Percentiles rank a stretch among this genome's conserved stretches.
Conservation (phyloP, 2,888 invertebrate genomes). For the Lissocephala sabroskyi region DNA sequence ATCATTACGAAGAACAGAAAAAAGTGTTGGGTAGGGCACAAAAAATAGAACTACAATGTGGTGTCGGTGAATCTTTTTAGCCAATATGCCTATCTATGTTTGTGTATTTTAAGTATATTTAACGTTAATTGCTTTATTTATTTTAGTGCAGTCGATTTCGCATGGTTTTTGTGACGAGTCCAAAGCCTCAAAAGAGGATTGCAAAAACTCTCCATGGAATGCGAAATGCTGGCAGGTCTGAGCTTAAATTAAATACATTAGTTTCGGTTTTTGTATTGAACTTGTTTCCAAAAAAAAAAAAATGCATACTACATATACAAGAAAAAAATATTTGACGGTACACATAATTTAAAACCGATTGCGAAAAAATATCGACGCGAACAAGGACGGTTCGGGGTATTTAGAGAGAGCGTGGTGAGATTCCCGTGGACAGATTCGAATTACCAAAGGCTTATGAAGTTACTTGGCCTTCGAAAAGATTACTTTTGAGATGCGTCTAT, state of each 20-base stretch:
- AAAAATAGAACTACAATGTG: conserved; percentile 20
- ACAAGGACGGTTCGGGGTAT: background rate
- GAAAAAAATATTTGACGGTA: conserved; percentile 2
- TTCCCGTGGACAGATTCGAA: conserved; percentile 15
- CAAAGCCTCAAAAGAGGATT: background rate
- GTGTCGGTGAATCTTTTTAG: conserved; percentile 27
- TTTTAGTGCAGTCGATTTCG: conserved; percentile 4
- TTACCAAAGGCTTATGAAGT: conserved; percentile 34
- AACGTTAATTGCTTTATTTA: conserved; percentile 15
- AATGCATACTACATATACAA: too few species aligned
- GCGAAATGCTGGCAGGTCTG: conserved; percentile 51
- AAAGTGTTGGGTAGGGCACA: conserved; percentile 16
- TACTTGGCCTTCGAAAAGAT: conserved; percentile 45
- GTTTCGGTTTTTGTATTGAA: conserved; percentile 4
- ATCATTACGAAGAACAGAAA: conserved; percentile 37
- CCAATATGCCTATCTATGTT: conserved; percentile 26
- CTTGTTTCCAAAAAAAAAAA: too few species aligned
- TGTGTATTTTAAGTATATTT: conserved; percentile 23
- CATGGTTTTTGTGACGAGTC: background rate
- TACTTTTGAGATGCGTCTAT: too few species aligned
- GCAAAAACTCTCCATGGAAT: conserved; percentile 17
- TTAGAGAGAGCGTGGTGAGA: conserved; percentile 10
- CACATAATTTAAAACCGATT: too few species aligned
- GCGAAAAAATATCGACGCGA: background rate
- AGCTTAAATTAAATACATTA: conserved; percentile 47